Conservation (phyloP, 2,113 vertebrate species). For the Thunnus thynnus region DNA sequence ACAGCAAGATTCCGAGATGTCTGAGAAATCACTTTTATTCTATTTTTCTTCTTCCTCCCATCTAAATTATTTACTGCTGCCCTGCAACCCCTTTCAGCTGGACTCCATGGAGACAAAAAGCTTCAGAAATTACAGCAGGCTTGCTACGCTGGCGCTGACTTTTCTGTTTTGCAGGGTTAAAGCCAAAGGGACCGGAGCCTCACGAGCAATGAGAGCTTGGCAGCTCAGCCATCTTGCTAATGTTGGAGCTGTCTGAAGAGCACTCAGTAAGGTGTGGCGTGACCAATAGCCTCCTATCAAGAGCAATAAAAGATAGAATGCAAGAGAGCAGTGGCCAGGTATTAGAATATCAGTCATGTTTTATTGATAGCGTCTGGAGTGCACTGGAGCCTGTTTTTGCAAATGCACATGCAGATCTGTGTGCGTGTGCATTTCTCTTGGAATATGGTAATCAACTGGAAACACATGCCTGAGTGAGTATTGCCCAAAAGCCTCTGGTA, state of each 20-base stretch:
- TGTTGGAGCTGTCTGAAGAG: constrained; percentile 43
- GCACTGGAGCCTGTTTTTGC: neutral
- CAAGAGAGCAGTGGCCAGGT: constrained; percentile 42
- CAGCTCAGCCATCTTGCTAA: constrained; percentile 30
- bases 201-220: constrained; percentile 25
- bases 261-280: constrained; percentile 49
- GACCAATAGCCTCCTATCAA: constrained; percentile 57
- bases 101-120: constrained; percentile 77
- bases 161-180: constrained; percentile 25
- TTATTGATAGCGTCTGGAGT: constrained; percentile 53
- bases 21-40: constrained; percentile 69
- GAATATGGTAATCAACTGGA: constrained; percentile 42
- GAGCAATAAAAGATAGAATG: constrained; percentile 55
- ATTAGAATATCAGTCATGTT: constrained; percentile 49
- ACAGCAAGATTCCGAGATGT: constrained; percentile 59
- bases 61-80: constrained; percentile 85
- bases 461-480: constrained; percentile 34
- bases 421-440: constrained; percentile 28
- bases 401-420: constrained; percentile 5
- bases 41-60: constrained; percentile 57
- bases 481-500: constrained; percentile 25
- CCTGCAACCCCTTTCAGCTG: constrained; percentile 84
- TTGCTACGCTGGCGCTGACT: constrained; percentile 69
- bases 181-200: constrained; percentile 49
- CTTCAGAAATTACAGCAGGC: constrained; percentile 65